Conservation (phyloP, 2,888 invertebrate species). For the Megalurothrips usitatus region DNA sequence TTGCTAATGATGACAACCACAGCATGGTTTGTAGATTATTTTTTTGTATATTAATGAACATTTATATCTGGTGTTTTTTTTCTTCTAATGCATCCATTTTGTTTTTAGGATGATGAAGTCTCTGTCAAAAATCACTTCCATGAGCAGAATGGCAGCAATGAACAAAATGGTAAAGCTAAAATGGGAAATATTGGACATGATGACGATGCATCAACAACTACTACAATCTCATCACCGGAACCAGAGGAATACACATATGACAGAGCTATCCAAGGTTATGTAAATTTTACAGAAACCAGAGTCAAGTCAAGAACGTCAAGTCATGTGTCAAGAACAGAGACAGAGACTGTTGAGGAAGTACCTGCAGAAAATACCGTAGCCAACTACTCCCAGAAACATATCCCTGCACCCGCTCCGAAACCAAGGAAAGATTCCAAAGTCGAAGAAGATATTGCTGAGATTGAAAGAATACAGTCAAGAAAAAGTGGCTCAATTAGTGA, state of each 20-base stretch:
- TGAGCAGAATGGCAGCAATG: conserved; percentile 32
- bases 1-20: conserved; percentile 28
- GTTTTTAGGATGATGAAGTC: conserved; percentile 58
- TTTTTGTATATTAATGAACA: conserved; percentile 15
- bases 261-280: conserved; percentile 80
- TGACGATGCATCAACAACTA: conserved; percentile 63
- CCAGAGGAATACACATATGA: conserved; percentile 81
- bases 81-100: conserved; percentile 35
- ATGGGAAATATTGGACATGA: conserved; percentile 33
- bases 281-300: conserved; percentile 56
- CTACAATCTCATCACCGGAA: conserved; percentile 63
- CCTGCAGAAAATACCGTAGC: neutral
- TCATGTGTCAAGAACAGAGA: conserved; percentile 39
- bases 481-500: conserved; percentile 43
- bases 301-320: conserved; percentile 52
- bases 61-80: conserved; percentile 29
- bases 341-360: conserved; percentile 37
- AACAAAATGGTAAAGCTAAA: conserved; percentile 34
- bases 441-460: conserved; percentile 59
- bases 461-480: conserved; percentile 48
- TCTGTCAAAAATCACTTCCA: conserved; percentile 12
- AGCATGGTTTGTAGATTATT: conserved; percentile 25
- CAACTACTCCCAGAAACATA: conserved; percentile 31
- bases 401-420: conserved; percentile 39
- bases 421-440: conserved; percentile 49